phyloP scores from a whole-genome alignment of 1,140 invertebrate genomes.

The Drosophila suzukii region DNA sequence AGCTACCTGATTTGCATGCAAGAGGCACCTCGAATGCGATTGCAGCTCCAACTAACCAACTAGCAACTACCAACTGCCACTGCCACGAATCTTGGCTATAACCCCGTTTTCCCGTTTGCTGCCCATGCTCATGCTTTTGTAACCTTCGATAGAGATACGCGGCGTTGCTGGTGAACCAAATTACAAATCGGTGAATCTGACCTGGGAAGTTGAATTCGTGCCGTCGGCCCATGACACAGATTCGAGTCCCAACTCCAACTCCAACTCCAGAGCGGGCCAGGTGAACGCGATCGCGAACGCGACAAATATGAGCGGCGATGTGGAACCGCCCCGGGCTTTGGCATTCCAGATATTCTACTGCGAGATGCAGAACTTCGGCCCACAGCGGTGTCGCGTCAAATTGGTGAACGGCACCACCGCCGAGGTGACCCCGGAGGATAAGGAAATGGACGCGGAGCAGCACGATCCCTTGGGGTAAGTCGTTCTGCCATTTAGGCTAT shows the following conservation, averaged over 20 bases:
- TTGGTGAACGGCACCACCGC: conserved; percentile 84
- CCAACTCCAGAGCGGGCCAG: conserved; percentile 28
- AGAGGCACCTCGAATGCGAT: conserved; percentile 36
- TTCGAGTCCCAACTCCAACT: conserved; percentile 33
- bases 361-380: conserved; percentile 90
- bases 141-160: conserved; percentile 86
- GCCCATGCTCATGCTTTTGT: conserved; percentile 56
- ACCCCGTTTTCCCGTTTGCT: conserved; percentile 50
- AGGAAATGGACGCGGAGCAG: conserved; percentile 9
- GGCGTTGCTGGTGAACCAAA: conserved; percentile 89
- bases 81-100: conserved; percentile 54
- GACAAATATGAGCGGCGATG: conserved; percentile 75
- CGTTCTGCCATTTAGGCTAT: not conserved
- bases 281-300: conserved; percentile 56
- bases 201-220: conserved; percentile 87
- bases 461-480: conserved; percentile 34
- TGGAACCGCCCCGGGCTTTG: conserved; percentile 85
- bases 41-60: conserved; percentile 30
- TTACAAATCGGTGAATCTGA: conserved; percentile 89
- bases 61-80: conserved; percentile 22
- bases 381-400: conserved; percentile 89
- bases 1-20: conserved; percentile 78
- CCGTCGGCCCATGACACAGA: conserved; percentile 71
- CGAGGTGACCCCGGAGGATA: conserved; percentile 18
- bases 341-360: conserved; percentile 90